Base-by-base conservation (phyloP, 1,140 invertebrate genomes). In the Battus philenor region DNA sequence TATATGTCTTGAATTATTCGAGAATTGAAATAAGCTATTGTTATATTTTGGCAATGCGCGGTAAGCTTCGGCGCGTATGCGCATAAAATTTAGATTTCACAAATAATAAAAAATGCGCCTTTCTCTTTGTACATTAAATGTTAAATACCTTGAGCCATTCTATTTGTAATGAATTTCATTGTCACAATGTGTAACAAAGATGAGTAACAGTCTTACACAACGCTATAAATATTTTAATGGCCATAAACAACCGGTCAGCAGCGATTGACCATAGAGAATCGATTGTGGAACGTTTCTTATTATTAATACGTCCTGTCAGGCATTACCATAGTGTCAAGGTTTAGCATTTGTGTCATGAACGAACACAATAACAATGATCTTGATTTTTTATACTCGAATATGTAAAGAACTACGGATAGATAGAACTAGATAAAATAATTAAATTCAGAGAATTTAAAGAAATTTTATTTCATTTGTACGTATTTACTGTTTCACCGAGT, bases 251-350 rank as follows among this genome's bases (percentile, higher is more conserved):
- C 15, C 33, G 33, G 33, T 36, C 15, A 36, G 33, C 15, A 36
- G 20, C 33, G 17, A 30, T 24, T 41, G 38, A 41, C 38, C 38
- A 41, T 41, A 41, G 38, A 41, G 38, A 41, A 41, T 41, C 24
- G 38, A 41, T 41, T 33, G 15, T 27, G 22, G 38, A 13, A 26
- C 36, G 22, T 39, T 39, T 39, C 22, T 2, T 39, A 16, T 8
- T 16, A 29, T 29, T 29, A 29, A 33, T 27, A 41, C 24, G 38
- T 12, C 10, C n/a, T n/a, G 33, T 22, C 17, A 18, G 17, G 13
- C 38, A 41, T 41, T 41, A 41, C 38, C 38, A 41, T 41, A 41
- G 24, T 41, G 38, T 41, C 38, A 41, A 41, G 38, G 38, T 27
- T 41, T 10, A 16, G 13, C 38, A 41, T 41, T 15, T 41, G 38